Evolutionary conservation across 2,113 vertebrate genomes (phyloP).

Genomic region (Notothenia coriiceps): DNA sequence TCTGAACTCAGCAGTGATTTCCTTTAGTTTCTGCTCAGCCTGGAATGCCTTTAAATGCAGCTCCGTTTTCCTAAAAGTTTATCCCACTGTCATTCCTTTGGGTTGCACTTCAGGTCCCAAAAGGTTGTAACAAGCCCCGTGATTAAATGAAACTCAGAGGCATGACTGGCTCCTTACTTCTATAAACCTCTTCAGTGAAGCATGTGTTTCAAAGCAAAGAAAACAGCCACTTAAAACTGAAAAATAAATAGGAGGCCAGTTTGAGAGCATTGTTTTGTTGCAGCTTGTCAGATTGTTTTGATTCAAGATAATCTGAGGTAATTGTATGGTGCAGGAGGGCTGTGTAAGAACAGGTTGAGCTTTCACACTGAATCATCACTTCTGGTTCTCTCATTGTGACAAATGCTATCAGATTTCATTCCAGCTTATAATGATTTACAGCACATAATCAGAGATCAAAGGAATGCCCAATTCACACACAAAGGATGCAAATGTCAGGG

Average conservation of each 20-base stretch:
- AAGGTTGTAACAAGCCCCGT: conserved; percentile 36
- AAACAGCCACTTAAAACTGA: not conserved
- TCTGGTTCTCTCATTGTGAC: not conserved
- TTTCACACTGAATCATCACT: conserved; percentile 11
- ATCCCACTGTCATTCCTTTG: conserved; percentile 23
- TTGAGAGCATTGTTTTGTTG: not conserved
- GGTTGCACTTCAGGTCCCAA: conserved; percentile 33
- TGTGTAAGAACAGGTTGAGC: conserved; percentile 32
- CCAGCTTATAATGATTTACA: not conserved
- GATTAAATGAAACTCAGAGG: conserved; percentile 55
- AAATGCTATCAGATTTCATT: conserved; percentile 11
- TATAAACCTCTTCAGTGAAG: conserved; percentile 29
- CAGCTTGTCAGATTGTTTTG: conserved; percentile 18
- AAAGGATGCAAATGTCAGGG: not conserved
- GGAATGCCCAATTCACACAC: not conserved
- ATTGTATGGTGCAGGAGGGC: not conserved
- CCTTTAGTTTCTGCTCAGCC: conserved; percentile 38
- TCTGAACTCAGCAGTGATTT: conserved; percentile 30
- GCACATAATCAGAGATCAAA: conserved; percentile 2
- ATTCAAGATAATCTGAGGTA: conserved; percentile 20
- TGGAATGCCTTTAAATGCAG: conserved; percentile 46
- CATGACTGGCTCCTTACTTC: conserved; percentile 27
- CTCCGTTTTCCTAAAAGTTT: conserved; percentile 20
- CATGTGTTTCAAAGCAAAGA: not conserved
- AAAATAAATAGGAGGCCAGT: not conserved